Conservation (phyloP, 2,113 vertebrate genomes). For the Cyrtonyx montezumae region DNA sequence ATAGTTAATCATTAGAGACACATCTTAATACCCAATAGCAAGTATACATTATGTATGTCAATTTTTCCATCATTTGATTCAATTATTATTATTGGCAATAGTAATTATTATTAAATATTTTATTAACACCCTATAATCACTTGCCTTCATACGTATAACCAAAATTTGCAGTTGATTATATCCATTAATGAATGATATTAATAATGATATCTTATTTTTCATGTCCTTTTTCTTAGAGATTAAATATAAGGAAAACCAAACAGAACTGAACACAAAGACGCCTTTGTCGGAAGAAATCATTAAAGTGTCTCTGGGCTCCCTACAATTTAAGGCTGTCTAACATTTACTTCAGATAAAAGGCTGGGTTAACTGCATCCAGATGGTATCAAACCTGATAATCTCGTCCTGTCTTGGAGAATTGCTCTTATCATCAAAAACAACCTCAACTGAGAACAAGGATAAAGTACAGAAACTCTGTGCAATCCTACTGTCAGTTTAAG, state of each 20-base stretch:
- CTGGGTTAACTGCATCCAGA: not conserved
- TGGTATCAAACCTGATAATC: conserved; percentile 26
- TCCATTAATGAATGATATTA: not conserved
- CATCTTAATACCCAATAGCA: not conserved
- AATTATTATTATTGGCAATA: not conserved
- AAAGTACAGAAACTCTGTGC: not conserved
- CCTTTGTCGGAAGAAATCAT: not conserved
- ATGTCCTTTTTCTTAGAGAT: not conserved
- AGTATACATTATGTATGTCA: not conserved
- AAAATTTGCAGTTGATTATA: not conserved
- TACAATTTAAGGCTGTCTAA: not conserved
- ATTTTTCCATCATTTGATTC: not conserved
- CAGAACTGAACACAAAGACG: not conserved
- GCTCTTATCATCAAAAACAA: conserved; percentile 4
- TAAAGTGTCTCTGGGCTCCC: not conserved
- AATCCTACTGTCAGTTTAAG: not conserved
- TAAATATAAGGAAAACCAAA: not conserved
- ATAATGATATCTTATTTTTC: not conserved
- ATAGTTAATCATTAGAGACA: not conserved
- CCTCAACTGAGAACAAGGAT: not conserved
- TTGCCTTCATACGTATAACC: not conserved
- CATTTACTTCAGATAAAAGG: not conserved
- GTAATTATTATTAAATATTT: not conserved
- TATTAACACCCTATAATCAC: not conserved
- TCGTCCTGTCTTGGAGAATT: not conserved